Base-by-base conservation (phyloP, 2,113 vertebrate species). In the Rhabdornis inornatus region DNA sequence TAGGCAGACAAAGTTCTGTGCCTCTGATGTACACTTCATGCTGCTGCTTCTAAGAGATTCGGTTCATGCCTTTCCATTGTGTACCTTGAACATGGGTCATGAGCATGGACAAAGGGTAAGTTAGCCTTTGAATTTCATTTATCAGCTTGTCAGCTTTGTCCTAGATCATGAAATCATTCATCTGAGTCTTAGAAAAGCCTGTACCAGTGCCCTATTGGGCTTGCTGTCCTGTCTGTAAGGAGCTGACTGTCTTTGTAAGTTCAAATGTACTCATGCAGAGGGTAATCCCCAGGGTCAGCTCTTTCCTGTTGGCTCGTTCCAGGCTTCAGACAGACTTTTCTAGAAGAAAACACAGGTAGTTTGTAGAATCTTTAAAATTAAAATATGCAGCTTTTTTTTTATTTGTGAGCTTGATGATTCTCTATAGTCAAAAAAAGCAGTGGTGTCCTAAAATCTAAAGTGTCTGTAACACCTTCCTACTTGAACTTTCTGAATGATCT, bases 21-120 rank as follows among this genome's bases (percentile, higher is more conserved):
- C 64, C 22, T 90, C 33, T 4, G 0, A 7, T 50, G 3, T 35
- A 15, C 20, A 16, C 14, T 59, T 66, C 0, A 3, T 2, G 1
- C 45, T 63, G 14, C 12, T 82, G 3, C 22, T 37, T 70, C 70
- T 27, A 1, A 47, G 35, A 64, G 8, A 39, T 60, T 57, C 6
- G 11, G 1, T 71, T 86, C 74, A 50, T 87, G 23, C 39, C 13
- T 78, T 30, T 60, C 17, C 4, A 4, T 24, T 40, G 10, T 52
- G 23, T 56, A 22, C 21, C 28, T 56, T 80, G 63, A 47, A 44
- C 63, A 28, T 66, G 25, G 15, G 12, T 80, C 16, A 4, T 69
- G 18, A 61, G 25, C 2, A 0, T 50, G 20, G 45, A 65, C 42
- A 80, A 72, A 63, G 13, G 49, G 37, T 50, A 80, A 27, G 8